Evolutionary conservation across 1,140 invertebrate species (phyloP).

Genomic region (Heterodera schachtii): DNA sequence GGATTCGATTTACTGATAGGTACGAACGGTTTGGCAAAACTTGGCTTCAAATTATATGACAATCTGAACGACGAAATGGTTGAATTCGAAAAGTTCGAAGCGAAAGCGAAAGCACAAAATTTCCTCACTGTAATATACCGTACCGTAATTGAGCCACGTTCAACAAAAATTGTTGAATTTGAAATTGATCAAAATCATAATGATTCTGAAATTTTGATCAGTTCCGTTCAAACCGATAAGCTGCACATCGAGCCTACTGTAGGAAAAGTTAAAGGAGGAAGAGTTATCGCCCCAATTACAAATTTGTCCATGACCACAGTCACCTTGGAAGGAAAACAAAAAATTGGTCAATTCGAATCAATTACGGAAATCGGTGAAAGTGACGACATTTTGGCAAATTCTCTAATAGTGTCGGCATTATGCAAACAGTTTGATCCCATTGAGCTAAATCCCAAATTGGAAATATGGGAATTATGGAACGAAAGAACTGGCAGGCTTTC

Average conservation of each 20-base stretch:
- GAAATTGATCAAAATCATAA: neutral
- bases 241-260: neutral
- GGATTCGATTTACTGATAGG: conserved; percentile 13
- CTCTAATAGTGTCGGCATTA: neutral
- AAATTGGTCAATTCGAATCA: neutral
- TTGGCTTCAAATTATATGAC: conserved; percentile 13
- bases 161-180: neutral
- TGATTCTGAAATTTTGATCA: neutral
- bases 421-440: neutral
- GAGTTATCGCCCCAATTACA: neutral
- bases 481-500: neutral
- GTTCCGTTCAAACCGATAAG: neutral
- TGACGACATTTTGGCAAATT: neutral
- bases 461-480: neutral
- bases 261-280: neutral
- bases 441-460: neutral
- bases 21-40: conserved; percentile 1
- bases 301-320: neutral
- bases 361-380: neutral
- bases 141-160: neutral
- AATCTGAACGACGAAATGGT: neutral
- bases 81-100: neutral
- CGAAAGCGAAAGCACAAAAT: neutral
- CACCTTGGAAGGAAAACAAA: neutral
- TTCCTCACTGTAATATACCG: neutral